Evolutionary conservation across 2,888 invertebrate species (phyloP).

Genomic region (Pegoplata infirma): DNA sequence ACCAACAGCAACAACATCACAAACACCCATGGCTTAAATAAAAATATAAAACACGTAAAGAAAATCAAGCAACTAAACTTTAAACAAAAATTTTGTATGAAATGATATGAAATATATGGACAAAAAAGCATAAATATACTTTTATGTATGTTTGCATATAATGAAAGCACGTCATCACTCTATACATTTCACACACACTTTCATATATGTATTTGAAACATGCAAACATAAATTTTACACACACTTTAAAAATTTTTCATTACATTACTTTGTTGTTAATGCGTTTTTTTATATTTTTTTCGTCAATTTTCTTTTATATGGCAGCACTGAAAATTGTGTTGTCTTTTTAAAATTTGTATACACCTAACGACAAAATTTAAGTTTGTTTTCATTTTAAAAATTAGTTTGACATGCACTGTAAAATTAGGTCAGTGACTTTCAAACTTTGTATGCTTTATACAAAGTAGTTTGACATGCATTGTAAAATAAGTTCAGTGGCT

Average conservation of each 20-base stretch:
- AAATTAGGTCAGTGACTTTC: too few relatives aligned
- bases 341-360: background rate
- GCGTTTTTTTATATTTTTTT: background rate
- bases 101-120: background rate
- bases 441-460: too few relatives aligned
- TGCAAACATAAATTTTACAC: slow-evolving; percentile 3
- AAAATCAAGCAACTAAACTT: slow-evolving; percentile 9
- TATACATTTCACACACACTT: background rate
- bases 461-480: too few relatives aligned
- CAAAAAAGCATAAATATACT: background rate
- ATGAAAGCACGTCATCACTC: background rate
- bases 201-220: background rate
- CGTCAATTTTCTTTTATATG: slow-evolving; percentile 14
- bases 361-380: slow-evolving; percentile 9
- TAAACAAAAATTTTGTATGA: background rate
- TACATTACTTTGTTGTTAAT: slow-evolving; percentile 1
- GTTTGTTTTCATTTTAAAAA: slow-evolving; percentile 3
- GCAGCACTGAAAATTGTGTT: slow-evolving; percentile 46
- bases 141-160: background rate
- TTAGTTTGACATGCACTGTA: too few relatives aligned
- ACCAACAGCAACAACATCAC: slow-evolving; percentile 15
- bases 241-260: background rate
- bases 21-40: slow-evolving; percentile 19
- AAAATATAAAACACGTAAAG: slow-evolving; percentile 5
- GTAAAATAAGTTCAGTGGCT: too few relatives aligned